Evolutionary conservation across 2,797 vertebrate species (phyloP).

Genomic region (Sphenodon punctatus): DNA sequence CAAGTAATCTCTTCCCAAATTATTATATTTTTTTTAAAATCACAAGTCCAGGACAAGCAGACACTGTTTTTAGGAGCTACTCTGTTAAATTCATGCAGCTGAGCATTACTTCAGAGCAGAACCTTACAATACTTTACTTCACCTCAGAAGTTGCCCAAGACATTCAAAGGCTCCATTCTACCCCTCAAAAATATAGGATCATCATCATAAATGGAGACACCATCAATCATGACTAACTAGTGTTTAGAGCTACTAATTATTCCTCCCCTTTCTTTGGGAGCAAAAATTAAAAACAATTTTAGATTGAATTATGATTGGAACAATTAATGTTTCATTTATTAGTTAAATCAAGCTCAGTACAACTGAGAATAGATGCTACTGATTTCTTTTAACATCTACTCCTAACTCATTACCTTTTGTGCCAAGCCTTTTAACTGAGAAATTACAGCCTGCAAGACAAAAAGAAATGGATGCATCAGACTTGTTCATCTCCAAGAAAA

Average conservation of each 20-base stretch:
- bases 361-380: conserved; percentile 11
- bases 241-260: conserved; percentile 39
- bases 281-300: conserved; percentile 53
- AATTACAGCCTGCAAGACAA: conserved; percentile 53
- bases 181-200: conserved; percentile 52
- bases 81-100: not conserved
- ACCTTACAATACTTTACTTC: conserved; percentile 11
- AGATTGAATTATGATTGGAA: conserved; percentile 29
- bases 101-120: conserved; percentile 1
- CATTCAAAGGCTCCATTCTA: conserved; percentile 37
- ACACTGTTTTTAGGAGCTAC: not conserved
- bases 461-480: conserved; percentile 27
- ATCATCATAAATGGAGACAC: conserved; percentile 52
- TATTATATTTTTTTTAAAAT: too few species aligned
- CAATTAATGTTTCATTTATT: conserved; percentile 42
- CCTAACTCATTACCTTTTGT: conserved; percentile 41
- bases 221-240: conserved; percentile 19
- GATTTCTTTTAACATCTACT: conserved; percentile 44
- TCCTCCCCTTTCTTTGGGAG: conserved; percentile 30
- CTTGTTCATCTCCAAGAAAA: too few species aligned
- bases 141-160: conserved; percentile 37
- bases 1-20: not conserved
- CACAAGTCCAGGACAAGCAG: not conserved
- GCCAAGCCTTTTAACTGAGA: conserved; percentile 39
- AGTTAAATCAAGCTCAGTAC: conserved; percentile 35